Evolutionary conservation across 2,113 vertebrate genomes (phyloP).

Genomic region (Tragelaphus imberbis): DNA sequence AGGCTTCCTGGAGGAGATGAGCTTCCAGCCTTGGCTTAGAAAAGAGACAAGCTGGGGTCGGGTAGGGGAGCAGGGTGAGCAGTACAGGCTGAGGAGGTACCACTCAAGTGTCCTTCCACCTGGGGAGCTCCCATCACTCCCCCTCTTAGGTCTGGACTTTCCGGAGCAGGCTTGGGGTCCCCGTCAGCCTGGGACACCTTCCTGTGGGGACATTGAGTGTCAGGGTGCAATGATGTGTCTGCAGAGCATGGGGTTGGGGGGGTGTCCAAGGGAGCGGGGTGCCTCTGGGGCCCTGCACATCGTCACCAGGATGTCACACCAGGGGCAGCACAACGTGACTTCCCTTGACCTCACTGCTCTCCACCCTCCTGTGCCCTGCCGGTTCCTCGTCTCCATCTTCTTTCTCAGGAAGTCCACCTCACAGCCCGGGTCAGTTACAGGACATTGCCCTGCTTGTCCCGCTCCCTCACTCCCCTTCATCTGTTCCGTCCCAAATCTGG

Average conservation of each 20-base stretch:
- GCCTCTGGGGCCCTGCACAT: background rate
- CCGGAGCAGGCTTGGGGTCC: background rate
- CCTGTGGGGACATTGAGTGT: background rate
- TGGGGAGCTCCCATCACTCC: accelerated
- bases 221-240: background rate
- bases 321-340: background rate
- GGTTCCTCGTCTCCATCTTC: background rate
- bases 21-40: background rate
- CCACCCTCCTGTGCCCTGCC: accelerated
- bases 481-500: background rate
- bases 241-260: background rate
- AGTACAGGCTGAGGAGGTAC: background rate
- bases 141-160: background rate
- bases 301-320: background rate
- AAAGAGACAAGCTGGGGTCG: background rate
- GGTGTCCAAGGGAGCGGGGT: background rate
- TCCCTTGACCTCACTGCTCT: background rate
- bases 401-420: background rate
- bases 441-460: accelerated
- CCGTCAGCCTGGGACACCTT: background rate
- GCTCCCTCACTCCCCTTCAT: background rate
- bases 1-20: background rate
- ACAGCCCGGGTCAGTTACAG: background rate
- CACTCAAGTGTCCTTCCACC: background rate
- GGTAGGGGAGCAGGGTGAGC: background rate